Conservation (phyloP, 2,888 invertebrate genomes). For the Ectropis crepuscularia region DNA sequence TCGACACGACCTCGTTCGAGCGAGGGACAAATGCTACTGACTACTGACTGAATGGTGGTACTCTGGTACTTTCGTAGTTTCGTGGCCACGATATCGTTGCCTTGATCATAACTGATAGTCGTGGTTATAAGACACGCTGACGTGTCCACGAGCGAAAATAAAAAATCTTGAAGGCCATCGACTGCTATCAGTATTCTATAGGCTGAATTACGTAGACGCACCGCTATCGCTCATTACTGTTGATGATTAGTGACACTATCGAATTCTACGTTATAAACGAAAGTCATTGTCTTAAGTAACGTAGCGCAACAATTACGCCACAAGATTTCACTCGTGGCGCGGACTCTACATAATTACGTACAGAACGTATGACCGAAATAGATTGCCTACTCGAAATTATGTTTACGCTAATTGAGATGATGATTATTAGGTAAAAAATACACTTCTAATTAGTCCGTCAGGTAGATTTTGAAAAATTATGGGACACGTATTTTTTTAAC, state of each 20-base stretch:
- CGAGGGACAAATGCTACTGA: conserved; percentile 16
- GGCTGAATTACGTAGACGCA: background rate
- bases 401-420: conserved; percentile 10
- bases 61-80: background rate
- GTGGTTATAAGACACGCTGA: background rate
- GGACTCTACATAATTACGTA: background rate
- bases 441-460: too few species aligned
- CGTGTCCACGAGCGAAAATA: conserved; percentile 12
- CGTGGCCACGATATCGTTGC: background rate
- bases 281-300: too few species aligned
- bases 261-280: too few species aligned
- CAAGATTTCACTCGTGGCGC: too few species aligned
- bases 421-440: too few species aligned
- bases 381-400: conserved; percentile 13
- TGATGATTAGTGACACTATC: background rate
- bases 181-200: conserved; percentile 1
- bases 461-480: too few species aligned
- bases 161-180: conserved; percentile 18
- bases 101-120: conserved; percentile 5
- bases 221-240: background rate
- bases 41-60: conserved; percentile 9
- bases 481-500: too few species aligned
- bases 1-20: conserved; percentile 5
- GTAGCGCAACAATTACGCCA: too few species aligned
- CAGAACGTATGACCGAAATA: conserved; percentile 9